Conservation (phyloP, 2,113 vertebrate genomes). For the Cnemophilus loriae region DNA sequence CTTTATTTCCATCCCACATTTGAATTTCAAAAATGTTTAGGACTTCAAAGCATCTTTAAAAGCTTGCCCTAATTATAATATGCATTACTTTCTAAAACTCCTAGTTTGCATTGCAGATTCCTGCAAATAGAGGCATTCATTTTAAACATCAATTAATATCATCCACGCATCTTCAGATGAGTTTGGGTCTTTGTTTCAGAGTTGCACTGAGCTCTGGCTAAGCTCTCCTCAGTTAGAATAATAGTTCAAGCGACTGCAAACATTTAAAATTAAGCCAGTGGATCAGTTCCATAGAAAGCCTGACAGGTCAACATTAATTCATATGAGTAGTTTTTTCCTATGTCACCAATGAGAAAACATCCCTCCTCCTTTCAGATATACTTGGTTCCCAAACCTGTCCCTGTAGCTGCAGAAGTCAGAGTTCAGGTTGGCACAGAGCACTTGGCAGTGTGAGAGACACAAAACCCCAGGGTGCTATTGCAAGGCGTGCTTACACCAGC, state of each 20-base stretch:
- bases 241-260: not conserved
- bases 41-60: constrained; percentile 93
- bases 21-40: constrained; percentile 93
- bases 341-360: not conserved
- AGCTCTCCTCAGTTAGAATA: not conserved
- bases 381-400: not conserved
- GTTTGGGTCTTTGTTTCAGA: constrained; percentile 39
- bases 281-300: not conserved
- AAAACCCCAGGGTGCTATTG: not conserved
- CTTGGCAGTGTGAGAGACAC: not conserved
- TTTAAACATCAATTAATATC: constrained; percentile 83
- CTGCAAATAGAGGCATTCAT: constrained; percentile 83
- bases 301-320: not conserved
- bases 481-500: not conserved
- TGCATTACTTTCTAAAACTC: constrained; percentile 78
- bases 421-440: not conserved
- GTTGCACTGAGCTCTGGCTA: constrained; percentile 8
- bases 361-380: not conserved
- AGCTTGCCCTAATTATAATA: constrained; percentile 82
- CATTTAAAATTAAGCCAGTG: not conserved
- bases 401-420: not conserved
- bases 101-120: constrained; percentile 93
- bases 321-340: not conserved
- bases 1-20: constrained; percentile 81
- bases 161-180: constrained; percentile 47